These are phyloP conservation scores for Tupiocoris notatus DNA, from an alignment of 2,888 invertebrate genomes.

Conservation along the genomic window DNA sequence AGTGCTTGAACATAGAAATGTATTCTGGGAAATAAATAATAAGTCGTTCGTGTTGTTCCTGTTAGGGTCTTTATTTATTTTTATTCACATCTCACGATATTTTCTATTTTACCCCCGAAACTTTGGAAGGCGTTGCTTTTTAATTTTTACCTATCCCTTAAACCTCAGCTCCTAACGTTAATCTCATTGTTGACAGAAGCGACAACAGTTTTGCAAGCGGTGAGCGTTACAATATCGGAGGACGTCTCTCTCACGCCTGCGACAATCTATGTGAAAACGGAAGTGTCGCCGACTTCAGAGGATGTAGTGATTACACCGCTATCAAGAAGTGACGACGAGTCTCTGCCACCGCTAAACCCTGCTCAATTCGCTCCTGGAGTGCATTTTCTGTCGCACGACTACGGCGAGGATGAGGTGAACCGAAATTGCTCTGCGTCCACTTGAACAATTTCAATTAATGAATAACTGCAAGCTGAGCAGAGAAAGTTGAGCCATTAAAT, in stretches of 20 bases:
- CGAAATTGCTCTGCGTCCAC: too few species aligned
- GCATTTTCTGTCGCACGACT: slow-evolving; percentile 57
- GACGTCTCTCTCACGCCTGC: slow-evolving; percentile 49
- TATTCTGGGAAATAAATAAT: too few species aligned
- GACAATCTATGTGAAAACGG: slow-evolving; percentile 21
- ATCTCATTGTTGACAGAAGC: too few species aligned
- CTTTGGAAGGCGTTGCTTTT: not conserved
- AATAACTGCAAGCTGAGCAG: too few species aligned
- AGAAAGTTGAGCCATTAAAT: too few species aligned
- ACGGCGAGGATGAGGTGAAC: slow-evolving; percentile 37
- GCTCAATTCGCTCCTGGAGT: slow-evolving; percentile 55
- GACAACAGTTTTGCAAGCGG: slow-evolving; percentile 24
- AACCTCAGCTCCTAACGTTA: too few species aligned
- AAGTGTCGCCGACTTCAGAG: slow-evolving; percentile 39
- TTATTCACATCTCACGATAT: too few species aligned
- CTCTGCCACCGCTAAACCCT: slow-evolving; percentile 43
- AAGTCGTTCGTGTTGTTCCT: too few species aligned
- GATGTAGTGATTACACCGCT: slow-evolving; percentile 46
- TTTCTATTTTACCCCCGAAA: not conserved
- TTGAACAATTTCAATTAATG: too few species aligned
- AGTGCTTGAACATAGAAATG: too few species aligned
- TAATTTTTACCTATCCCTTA: too few species aligned
- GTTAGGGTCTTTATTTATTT: too few species aligned
- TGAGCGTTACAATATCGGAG: slow-evolving; percentile 47
- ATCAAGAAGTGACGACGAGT: slow-evolving; percentile 35